Evolutionary conservation across 2,797 vertebrate species (phyloP), one percentile per base, ranked within the genome.

Genomic region (Neoniphon sammara): DNA sequence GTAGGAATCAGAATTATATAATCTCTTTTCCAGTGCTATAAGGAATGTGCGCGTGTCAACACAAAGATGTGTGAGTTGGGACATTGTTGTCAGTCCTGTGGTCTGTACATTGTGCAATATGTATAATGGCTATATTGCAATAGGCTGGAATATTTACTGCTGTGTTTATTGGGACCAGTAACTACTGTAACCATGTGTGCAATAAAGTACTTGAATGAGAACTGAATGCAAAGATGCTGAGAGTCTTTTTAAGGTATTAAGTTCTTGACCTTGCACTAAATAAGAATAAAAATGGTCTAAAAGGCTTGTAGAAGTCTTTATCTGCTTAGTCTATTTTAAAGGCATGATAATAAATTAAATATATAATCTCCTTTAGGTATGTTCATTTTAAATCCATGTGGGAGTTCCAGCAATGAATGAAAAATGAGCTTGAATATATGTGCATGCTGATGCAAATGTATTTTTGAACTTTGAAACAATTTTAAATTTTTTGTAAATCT

Each of bases 31-130:
- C 59, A 54, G 20, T 12, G 18, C 20, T 12, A 23, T 11, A 50
- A 0, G 23, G 80, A 74, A 0, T 42, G 12, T 42, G 39, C 47
- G 79, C 49, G 31, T 69, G 46, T 66, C 83, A 85, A 70, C 83
- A 87, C 66, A 57, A 30, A 53, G 64, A 68, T 82, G 77, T 65
- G 75, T 56, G 21, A 83, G 58, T 71, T 85, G 17, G 53, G 20
- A 76, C 60, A 70, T 75, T 89, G 85, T 87, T 81, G 79, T 64
- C 34, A 83, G 20, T 77, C 44, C 67, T 71, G 49, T 17, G 57
- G 75, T 70, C 50, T 4, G 18, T 47, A 4, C 17, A 8, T 54
- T 23, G 14, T 4, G 25, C n/a, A 27, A 27, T 54, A 15, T 15
- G 12, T 54, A 11, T 25, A 3, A 25, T 23, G 21, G 58, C 31